Base-by-base conservation (phyloP, 1,140 invertebrate genomes). In the Augochlora pura region DNA sequence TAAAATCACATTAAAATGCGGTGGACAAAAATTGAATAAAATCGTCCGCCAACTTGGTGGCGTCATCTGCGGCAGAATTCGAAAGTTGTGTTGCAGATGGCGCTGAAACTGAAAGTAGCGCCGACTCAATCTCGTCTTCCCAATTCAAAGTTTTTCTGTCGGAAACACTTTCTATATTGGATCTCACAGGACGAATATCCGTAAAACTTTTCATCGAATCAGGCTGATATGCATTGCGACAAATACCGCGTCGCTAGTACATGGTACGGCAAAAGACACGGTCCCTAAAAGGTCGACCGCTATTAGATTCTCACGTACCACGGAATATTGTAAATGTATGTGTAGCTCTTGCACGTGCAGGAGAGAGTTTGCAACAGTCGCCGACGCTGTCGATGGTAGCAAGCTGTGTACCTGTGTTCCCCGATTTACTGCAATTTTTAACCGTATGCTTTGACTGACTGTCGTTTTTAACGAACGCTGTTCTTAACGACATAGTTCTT, bases 351-450 rank as follows among this genome's bases (percentile, higher is more conserved):
- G 60, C 76, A 78, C 76, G 69, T 72, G 68, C 76, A 78, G 25
- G 76, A 78, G 76, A 78, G 76, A 78, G 76, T 78, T 77, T 46
- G 59, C 60, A 63, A 46, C 76, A 77, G 76, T 77, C 60, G 60
- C 38, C 68, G 59, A 71, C 14, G 59, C 32, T 42, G 32, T 63
- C 76, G 59, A 63, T 18, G 12, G 23, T 54, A 54, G 60, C 49
- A 72, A 78, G 38, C 60, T 64, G 60, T 25, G 57, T 72, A 25
- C 54, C 18, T 57, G 54, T 70, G 68, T 42, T 4, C 25, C 14
- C 52, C 25, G 21, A 23, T 68, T 68, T 60, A 62, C 23, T 23
- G 46, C n/a, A 21, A 52, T 63, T 64, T 75, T 57, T 16, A 7
- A 54, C 42, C 66, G 42, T 27, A 42, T 63, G 23, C 18, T 14